Evolutionary conservation across 2,113 vertebrate species (phyloP), one percentile per base, ranked within the genome.

Genomic region (Nothoprocta perdicaria): DNA sequence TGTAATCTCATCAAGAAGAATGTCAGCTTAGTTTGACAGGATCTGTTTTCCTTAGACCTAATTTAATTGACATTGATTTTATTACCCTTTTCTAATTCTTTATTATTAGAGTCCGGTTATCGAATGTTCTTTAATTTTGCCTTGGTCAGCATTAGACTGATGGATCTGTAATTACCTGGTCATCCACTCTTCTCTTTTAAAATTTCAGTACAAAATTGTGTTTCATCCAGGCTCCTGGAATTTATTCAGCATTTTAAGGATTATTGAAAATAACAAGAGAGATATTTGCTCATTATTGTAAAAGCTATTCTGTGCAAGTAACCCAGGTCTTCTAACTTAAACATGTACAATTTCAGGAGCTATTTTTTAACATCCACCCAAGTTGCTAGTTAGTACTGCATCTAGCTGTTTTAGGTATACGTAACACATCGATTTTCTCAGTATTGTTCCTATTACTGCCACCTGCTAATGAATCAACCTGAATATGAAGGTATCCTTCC

Each of bases 51-150:
- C 35, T 35, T 84, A 93, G 69, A 58, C 43, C 14, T 93, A 92
- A 95, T 84, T 94, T 86, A 88, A 95, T 90, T 90, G 57, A 88
- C 82, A 67, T 66, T 55, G 79, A 82, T 93, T 93, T 93, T 92
- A 92, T 93, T 95, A 86, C 21, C 21, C 10, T 6, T 73, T 52
- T 75, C 57, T 91, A 88, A 90, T 88, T 88, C n/a, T 84, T 88
- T 88, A 89, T 72, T 83, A 68, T 65, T 48, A 3, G 58, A 78
- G 77, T 58, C 48, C 23, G 24, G 48, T 55, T 73, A 48, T 66
- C 1, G 2, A 75, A 45, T 86, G 12, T 58, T 93, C 29, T 69
- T 31, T 77, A 55, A 5, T 16, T 84, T 73, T 92, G 35, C 35
- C 23, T 90, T 86, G 46, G 73, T 88, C 3, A 8, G 33, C 38